Percentiles rank a stretch among this genome's conserved stretches.
phyloP scores from a whole-genome alignment of 2,113 vertebrate genomes.

The Amblyornis subalaris region DNA sequence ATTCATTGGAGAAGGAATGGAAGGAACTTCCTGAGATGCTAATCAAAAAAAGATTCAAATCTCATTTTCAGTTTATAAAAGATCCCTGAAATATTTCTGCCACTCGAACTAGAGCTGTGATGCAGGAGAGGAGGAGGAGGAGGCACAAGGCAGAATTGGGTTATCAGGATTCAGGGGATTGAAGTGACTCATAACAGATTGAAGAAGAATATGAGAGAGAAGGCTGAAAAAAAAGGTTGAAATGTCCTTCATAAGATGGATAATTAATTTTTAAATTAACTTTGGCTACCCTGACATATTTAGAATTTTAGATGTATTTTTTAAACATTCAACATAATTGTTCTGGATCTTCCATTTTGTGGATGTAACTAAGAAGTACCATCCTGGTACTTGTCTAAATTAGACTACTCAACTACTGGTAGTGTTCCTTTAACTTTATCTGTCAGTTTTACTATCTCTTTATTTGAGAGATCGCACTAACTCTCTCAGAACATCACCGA shows the following conservation, averaged over 20 bases:
- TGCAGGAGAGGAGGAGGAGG: conserved; percentile 30
- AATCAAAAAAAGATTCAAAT: background rate
- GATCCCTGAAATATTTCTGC: background rate
- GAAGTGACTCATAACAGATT: background rate
- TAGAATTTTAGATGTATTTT: conserved; percentile 4
- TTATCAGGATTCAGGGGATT: conserved; percentile 32
- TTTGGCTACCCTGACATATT: background rate
- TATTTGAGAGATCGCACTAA: background rate
- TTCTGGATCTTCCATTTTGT: background rate
- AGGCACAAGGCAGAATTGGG: conserved; percentile 5
- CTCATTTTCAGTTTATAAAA: background rate
- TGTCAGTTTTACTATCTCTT: background rate
- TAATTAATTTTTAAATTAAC: conserved; percentile 45
- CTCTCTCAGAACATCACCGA: background rate
- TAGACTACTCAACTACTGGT: background rate
- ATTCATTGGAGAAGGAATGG: background rate
- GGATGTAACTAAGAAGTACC: background rate
- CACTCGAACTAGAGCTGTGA: background rate
- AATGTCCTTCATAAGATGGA: conserved; percentile 30
- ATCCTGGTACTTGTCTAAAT: background rate
- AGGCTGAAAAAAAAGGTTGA: background rate
- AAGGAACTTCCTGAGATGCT: conserved; percentile 8
- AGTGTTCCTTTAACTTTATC: background rate
- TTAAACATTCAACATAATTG: background rate
- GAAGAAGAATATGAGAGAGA: conserved; percentile 5